Evolutionary conservation across 2,113 vertebrate genomes (phyloP).

Genomic region (Montifringilla adamsi): DNA sequence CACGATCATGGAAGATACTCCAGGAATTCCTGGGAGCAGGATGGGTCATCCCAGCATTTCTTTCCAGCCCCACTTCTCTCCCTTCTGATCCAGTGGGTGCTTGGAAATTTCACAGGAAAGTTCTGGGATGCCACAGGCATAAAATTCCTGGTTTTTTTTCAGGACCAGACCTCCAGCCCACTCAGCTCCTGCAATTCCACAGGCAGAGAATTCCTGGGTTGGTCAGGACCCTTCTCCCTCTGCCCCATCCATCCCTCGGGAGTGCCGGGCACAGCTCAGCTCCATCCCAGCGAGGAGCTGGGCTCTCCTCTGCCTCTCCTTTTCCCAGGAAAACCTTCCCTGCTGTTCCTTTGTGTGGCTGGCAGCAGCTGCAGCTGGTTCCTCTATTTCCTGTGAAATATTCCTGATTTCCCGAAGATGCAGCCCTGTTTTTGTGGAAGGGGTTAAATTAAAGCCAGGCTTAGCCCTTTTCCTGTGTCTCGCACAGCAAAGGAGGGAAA

Average conservation of each 20-base stretch:
- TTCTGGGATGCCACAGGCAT: neutral
- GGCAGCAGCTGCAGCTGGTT: neutral
- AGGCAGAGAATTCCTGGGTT: neutral
- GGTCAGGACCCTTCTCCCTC: neutral
- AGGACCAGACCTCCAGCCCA: neutral
- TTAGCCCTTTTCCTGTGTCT: neutral
- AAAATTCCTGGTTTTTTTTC: neutral
- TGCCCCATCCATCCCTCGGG: neutral
- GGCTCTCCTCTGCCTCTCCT: neutral
- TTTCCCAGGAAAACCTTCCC: neutral
- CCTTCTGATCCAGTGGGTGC: rapidly evolving
- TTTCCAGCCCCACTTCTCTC: neutral
- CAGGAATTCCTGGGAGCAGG: neutral
- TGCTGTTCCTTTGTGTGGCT: neutral
- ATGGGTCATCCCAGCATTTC: rapidly evolving
- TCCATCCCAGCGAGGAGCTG: neutral
- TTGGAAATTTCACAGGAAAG: neutral
- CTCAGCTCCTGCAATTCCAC: neutral
- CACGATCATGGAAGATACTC: too few species aligned
- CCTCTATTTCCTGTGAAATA: neutral
- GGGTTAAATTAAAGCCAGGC: neutral
- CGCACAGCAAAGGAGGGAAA: neutral
- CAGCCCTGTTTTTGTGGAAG: neutral
- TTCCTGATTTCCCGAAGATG: neutral
- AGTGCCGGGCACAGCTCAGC: rapidly evolving